A percentile compares a stretch with the other conserved stretches of the same genome.
phyloP scores from a whole-genome alignment of 2,113 vertebrate genomes.

The Salvator merianae region DNA sequence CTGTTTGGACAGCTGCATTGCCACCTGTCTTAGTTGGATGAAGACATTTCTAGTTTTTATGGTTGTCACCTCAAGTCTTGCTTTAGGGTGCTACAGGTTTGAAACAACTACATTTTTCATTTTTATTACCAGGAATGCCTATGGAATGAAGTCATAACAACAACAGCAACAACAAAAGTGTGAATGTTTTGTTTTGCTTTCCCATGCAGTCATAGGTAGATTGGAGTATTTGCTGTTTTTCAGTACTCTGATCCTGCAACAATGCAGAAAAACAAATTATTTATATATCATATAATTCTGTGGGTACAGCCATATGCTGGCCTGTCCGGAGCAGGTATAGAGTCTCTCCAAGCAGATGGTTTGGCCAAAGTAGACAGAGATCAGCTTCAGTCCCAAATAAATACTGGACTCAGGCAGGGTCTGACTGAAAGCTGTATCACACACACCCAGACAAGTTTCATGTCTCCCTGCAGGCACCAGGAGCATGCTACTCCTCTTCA shows the following conservation, averaged over 20 bases:
- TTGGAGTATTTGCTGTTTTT: neutral
- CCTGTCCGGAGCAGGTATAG: no score
- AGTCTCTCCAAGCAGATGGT: no score
- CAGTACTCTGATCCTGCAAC: neutral
- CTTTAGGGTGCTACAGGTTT: neutral
- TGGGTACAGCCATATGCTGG: no score
- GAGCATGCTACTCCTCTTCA: no score
- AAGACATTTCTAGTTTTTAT: constrained; percentile 18
- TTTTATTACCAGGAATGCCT: constrained; percentile 10
- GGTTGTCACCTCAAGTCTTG: constrained; percentile 29
- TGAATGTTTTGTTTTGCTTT: neutral
- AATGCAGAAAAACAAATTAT: no score
- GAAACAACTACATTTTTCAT: constrained; percentile 12
- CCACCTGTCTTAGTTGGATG: constrained; percentile 29
- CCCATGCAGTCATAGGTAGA: neutral
- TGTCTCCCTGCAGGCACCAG: no score
- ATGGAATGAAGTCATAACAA: neutral
- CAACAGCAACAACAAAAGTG: neutral
- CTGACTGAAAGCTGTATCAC: no score
- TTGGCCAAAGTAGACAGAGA: no score
- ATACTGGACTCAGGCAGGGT: no score
- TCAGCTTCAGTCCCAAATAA: no score
- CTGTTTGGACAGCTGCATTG: constrained; percentile 35
- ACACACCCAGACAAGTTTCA: no score
- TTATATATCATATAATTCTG: no score